Percentiles rank a stretch among this genome's conserved stretches.
phyloP scores from a whole-genome alignment of 2,888 invertebrate genomes.

The Apotomis turbidana region DNA sequence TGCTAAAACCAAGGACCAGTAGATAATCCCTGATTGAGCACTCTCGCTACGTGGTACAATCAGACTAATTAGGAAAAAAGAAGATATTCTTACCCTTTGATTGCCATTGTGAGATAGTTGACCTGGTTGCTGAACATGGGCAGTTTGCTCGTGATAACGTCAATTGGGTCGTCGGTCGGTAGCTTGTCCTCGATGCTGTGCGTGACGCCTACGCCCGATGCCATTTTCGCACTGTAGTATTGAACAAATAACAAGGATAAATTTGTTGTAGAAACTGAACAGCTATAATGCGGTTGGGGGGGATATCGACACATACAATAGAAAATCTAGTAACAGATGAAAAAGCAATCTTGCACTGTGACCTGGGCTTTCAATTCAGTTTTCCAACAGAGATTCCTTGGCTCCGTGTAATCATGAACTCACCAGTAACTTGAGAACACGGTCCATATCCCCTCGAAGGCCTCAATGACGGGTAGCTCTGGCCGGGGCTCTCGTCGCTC shows the following conservation, averaged over 20 bases:
- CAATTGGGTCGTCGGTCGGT: conserved; percentile 56
- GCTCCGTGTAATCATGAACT: conserved; percentile 45
- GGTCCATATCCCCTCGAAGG: conserved; percentile 74
- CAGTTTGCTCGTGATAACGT: conserved; percentile 57
- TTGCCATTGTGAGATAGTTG: conserved; percentile 54
- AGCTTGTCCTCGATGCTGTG: conserved; percentile 68
- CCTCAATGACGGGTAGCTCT: conserved; percentile 62
- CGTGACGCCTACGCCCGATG: conserved; percentile 57
- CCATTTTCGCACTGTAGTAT: conserved; percentile 67
- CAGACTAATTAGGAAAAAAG: background rate
- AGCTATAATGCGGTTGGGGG: too few relatives aligned
- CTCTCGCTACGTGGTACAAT: too few relatives aligned
- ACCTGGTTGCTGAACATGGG: conserved; percentile 58
- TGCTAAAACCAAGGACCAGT: too few relatives aligned
- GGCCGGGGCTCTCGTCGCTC: conserved; percentile 46
- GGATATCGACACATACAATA: too few relatives aligned
- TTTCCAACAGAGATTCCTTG: background rate
- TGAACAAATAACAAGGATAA: background rate
- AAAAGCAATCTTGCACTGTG: too few relatives aligned
- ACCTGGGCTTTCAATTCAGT: too few relatives aligned
- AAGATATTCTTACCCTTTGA: conserved; percentile 57
- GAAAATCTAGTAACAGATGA: too few relatives aligned
- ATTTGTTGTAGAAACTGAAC: too few relatives aligned
- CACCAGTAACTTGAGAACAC: conserved; percentile 76
- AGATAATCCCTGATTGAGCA: too few relatives aligned